These are phyloP conservation scores for Holacanthella duospinosa DNA, from an alignment of 2,888 invertebrate genomes.

Conservation along the genomic window DNA sequence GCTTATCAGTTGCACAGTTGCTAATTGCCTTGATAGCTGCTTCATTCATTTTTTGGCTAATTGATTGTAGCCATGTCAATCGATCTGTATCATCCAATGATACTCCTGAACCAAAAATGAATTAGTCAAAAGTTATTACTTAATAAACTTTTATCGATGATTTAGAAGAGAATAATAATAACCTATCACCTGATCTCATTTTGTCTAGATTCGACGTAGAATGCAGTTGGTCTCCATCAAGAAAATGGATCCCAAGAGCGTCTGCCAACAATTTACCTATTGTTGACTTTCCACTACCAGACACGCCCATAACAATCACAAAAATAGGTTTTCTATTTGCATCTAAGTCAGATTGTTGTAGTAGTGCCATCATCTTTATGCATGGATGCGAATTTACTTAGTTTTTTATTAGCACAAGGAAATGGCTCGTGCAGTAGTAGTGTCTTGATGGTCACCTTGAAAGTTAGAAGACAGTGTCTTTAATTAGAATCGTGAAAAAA, in stretches of 20 bases:
- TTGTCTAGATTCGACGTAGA: background rate
- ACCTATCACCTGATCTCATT: constrained; percentile 2
- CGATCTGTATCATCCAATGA: background rate
- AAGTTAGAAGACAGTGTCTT: background rate
- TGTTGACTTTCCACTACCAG: background rate
- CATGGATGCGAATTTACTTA: too few species aligned
- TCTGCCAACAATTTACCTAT: background rate
- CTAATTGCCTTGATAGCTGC: background rate
- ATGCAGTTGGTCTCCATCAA: background rate
- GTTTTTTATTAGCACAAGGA: background rate
- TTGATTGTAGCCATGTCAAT: background rate
- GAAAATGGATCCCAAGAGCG: background rate
- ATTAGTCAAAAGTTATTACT: too few species aligned
- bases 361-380: background rate
- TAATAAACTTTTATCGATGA: too few species aligned
- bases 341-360: background rate
- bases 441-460: background rate
- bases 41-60: background rate
- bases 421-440: background rate
- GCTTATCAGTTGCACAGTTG: background rate
- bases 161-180: background rate
- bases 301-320: background rate
- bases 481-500: background rate
- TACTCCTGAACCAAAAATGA: background rate
- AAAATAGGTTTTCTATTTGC: background rate